Conservation (phyloP, 2,113 vertebrate species). For the Ammodramus savannarum region DNA sequence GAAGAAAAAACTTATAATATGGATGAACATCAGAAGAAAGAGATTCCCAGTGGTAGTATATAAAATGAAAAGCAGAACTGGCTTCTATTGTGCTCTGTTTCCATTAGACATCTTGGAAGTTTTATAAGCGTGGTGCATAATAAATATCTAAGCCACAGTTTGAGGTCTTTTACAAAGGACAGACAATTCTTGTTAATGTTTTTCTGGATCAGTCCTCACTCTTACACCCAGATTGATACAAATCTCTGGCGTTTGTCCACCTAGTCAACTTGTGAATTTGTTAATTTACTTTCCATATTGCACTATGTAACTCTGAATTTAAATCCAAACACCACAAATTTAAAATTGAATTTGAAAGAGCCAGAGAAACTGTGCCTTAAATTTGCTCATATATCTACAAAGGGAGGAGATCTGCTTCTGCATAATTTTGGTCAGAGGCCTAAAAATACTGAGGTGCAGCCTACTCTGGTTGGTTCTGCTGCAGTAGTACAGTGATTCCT, state of each 20-base stretch:
- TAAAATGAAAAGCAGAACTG: constrained; percentile 64
- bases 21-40: constrained; percentile 59
- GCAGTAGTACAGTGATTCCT: not conserved
- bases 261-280: constrained; percentile 9
- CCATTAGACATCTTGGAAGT: constrained; percentile 48
- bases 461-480: not conserved
- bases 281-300: constrained; percentile 43
- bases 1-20: constrained; percentile 44
- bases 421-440: not conserved
- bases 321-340: not conserved
- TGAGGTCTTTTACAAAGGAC: constrained; percentile 21
- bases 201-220: not conserved
- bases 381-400: not conserved
- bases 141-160: constrained; percentile 43
- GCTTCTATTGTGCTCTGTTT: constrained; percentile 54
- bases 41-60: constrained; percentile 50
- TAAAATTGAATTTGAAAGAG: not conserved
- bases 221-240: not conserved
- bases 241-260: constrained; percentile 11
- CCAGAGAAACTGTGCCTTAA: not conserved
- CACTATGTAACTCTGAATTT: not conserved
- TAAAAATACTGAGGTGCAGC: not conserved
- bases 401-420: not conserved
- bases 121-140: constrained; percentile 33
- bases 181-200: not conserved